phyloP scores from a whole-genome alignment of 2,797 vertebrate genomes.

The Botia kubotai region DNA sequence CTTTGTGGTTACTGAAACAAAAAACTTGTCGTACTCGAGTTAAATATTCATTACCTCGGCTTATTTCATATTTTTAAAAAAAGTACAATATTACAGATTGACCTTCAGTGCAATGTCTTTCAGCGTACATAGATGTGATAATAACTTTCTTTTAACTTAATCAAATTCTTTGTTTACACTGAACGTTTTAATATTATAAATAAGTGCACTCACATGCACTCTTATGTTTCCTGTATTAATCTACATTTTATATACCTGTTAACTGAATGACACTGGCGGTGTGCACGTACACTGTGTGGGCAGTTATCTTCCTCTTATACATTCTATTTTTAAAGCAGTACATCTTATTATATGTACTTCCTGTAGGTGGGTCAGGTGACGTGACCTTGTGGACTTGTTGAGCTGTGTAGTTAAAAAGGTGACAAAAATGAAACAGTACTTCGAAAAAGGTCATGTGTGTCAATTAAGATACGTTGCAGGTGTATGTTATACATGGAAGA shows the following conservation, averaged over 20 bases:
- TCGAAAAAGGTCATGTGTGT: background rate
- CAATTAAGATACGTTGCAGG: conserved; percentile 9
- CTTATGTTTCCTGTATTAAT: background rate
- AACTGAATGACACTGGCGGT: background rate
- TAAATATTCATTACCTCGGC: background rate
- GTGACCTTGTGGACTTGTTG: background rate
- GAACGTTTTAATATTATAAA: background rate
- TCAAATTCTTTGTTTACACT: background rate
- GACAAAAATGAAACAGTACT: background rate
- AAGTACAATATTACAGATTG: background rate
- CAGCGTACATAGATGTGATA: no score
- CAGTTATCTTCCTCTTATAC: background rate
- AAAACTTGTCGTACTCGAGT: no score
- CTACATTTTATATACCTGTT: conserved; percentile 8
- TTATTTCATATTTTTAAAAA: background rate
- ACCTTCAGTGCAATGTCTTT: background rate
- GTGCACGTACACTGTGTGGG: conserved; percentile 2
- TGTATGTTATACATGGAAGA: background rate
- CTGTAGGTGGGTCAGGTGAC: background rate
- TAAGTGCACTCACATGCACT: background rate
- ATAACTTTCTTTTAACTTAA: no score
- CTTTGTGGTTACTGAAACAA: background rate
- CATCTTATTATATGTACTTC: background rate
- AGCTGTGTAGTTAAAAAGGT: conserved; percentile 3
- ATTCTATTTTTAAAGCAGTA: background rate